phyloP scores from a whole-genome alignment of 2,113 vertebrate genomes.

The Aphelocoma coerulescens region DNA sequence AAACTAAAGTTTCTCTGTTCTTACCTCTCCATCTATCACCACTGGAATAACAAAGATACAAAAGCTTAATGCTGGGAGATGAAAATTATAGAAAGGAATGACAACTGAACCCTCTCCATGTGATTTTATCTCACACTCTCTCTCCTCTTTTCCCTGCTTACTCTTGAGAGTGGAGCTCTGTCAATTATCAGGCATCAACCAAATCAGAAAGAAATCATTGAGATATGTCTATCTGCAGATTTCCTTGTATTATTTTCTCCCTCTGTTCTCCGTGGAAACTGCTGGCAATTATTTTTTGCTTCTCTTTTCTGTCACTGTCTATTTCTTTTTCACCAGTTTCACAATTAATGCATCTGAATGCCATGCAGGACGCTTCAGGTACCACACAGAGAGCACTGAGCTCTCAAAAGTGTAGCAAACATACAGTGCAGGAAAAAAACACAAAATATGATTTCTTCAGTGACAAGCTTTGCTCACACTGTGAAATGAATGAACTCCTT shows the following conservation, averaged over 20 bases:
- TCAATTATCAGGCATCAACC: background rate
- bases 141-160: background rate
- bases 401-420: background rate
- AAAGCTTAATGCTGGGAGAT: background rate
- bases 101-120: background rate
- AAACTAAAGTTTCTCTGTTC: background rate
- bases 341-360: background rate
- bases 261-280: background rate
- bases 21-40: background rate
- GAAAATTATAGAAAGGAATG: background rate
- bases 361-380: background rate
- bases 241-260: background rate
- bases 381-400: background rate
- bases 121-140: accelerated
- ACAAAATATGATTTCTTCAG: background rate
- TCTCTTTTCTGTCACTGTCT: background rate
- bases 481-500: background rate
- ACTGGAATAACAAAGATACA: background rate
- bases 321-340: background rate
- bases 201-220: background rate
- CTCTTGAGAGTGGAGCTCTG: background rate
- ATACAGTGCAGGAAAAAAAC: background rate
- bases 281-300: background rate
- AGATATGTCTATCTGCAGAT: background rate
- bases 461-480: background rate